Base-by-base conservation (phyloP, 2,113 vertebrate species). In the Microtus oregoni region DNA sequence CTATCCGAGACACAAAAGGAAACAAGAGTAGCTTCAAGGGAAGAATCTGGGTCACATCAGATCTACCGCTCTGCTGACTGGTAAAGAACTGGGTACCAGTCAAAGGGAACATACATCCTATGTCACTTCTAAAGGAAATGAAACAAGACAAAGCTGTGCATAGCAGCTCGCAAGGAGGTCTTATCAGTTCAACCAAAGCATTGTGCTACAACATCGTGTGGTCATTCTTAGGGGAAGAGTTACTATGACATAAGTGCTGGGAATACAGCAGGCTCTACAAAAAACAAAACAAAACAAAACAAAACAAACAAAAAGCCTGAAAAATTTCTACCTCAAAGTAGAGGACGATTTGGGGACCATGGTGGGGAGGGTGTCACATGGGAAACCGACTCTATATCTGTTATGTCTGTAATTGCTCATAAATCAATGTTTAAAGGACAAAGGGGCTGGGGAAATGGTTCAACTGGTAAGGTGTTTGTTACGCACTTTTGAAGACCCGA, bases 41-140 rank as follows among this genome's bases (percentile, higher is more conserved):
- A 68, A 91, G 79, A 93, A 94, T 97, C 89, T 85, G 91, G 91
- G 97, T 94, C 96, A 96, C 89, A 41, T 89, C 82, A 88, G 81
- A 85, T 61, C 58, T 79, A 14, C 14, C 52, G 92, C 83, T 81
- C 68, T 72, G n/a, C 68, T 85, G 83, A 94, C 26, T 17, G 79
- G 86, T 90, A 91, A 79, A 70, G 75, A 90, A 67, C n/a, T 44
- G 35, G 90, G 72, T 20, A n/a, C 12, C 14, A 14, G 35, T 72
- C 44, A 75, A 55, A 79, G 65, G 26, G 32, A 90, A 61, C 65
- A 35, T 19, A 75, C 93, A 85, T 26, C 78, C 65, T 87, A 20
- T 2, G 55, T 2, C 72, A 67, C 44, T 78, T 91, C 76, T 26
- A 96, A 86, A 97, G 89, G 77, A 86, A 94, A 96, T 47, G 35